phyloP scores from a whole-genome alignment of 2,888 invertebrate species.

The Rhagonycha lutea region DNA sequence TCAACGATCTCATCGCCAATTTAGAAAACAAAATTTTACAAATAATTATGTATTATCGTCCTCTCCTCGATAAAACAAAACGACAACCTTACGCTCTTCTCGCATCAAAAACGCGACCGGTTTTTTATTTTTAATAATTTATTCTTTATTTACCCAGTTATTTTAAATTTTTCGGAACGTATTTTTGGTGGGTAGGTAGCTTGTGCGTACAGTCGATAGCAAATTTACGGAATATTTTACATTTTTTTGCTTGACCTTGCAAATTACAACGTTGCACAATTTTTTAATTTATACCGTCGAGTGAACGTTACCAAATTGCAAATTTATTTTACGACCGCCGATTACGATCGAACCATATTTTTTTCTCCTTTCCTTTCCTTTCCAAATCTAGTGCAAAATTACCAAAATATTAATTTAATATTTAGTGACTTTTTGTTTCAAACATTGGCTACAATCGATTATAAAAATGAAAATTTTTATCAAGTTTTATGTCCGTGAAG shows the following conservation, averaged over 20 bases:
- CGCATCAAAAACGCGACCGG: constrained; percentile 7
- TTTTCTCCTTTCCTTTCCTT: not conserved
- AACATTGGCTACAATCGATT: constrained; percentile 18
- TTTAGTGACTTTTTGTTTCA: constrained; percentile 19
- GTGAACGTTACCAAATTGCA: not conserved
- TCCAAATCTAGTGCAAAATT: not conserved
- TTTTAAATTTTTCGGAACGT: constrained; percentile 18
- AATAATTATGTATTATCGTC: not conserved
- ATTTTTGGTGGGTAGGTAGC: constrained; percentile 5
- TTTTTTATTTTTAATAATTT: not conserved
- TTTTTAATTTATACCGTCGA: not conserved
- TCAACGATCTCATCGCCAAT: constrained; percentile 47
- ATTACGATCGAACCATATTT: not conserved
- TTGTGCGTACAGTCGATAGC: constrained; percentile 10
- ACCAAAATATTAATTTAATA: constrained; percentile 4
- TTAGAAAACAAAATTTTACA: constrained; percentile 14
- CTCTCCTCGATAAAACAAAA: not conserved
- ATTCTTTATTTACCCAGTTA: constrained; percentile 13
- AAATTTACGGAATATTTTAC: constrained; percentile 23
- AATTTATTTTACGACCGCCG: not conserved
- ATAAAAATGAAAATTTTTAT: constrained; percentile 1
- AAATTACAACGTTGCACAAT: not conserved
- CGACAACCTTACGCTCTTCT: constrained; percentile 3
- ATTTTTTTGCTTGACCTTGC: constrained; percentile 24
- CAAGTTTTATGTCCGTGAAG: not conserved